Conservation (phyloP, 2,888 invertebrate species). For the Resseliella maxima region DNA sequence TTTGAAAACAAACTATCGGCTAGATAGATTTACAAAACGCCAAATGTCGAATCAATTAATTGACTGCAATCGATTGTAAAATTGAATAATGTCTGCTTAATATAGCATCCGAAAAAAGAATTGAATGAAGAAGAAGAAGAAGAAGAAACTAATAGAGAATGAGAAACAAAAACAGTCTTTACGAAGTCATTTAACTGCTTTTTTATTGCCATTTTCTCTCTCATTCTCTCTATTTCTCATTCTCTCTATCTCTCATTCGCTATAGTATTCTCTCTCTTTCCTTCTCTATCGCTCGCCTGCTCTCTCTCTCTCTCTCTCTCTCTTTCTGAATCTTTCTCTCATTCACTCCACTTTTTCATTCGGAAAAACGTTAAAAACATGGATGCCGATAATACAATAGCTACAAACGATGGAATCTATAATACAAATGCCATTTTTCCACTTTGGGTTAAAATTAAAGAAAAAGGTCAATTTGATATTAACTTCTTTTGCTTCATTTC, state of each 20-base stretch:
- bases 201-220: no score
- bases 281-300: no score
- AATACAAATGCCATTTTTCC: background rate
- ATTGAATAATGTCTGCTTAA: slow-evolving; percentile 44
- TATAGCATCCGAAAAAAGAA: background rate
- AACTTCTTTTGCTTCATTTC: background rate
- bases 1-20: background rate
- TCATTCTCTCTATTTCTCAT: no score
- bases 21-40: background rate
- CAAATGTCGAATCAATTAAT: slow-evolving; percentile 37
- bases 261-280: no score
- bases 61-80: slow-evolving; percentile 17
- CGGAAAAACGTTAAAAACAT: no score
- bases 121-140: no score
- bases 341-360: no score
- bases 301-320: no score
- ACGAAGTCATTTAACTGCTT: background rate
- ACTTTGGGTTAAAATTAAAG: background rate
- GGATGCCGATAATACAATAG: background rate
- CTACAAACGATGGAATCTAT: no score
- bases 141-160: background rate
- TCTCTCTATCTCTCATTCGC: no score
- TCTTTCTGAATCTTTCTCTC: no score
- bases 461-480: background rate
- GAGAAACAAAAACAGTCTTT: background rate